Evolutionary conservation across 2,797 vertebrate species (phyloP).

Genomic region (Allobates femoralis): DNA sequence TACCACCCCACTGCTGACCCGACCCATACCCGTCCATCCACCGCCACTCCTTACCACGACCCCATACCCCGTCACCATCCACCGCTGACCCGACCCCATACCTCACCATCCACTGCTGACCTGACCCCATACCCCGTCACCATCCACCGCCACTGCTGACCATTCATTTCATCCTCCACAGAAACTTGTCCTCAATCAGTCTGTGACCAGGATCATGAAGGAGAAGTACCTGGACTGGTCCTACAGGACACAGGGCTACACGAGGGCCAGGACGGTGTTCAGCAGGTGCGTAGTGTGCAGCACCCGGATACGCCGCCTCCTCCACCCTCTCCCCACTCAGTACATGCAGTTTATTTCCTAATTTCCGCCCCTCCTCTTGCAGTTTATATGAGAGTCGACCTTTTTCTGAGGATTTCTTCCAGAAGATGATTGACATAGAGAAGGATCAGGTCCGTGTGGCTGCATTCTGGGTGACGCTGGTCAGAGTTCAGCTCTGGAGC

Average conservation of each 20-base stretch:
- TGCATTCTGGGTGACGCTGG: conserved; percentile 70
- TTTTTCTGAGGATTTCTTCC: conserved; percentile 88
- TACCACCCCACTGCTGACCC: too few relatives aligned
- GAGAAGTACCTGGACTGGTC: conserved; percentile 91
- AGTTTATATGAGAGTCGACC: conserved; percentile 90
- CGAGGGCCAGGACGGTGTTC: conserved; percentile 86
- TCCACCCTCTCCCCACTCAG: not conserved
- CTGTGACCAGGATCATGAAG: conserved; percentile 84
- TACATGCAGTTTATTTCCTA: too few relatives aligned
- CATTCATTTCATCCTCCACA: conserved; percentile 71
- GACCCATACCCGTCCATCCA: too few relatives aligned
- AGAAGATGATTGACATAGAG: conserved; percentile 90
- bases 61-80: not conserved
- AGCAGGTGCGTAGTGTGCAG: conserved; percentile 77
- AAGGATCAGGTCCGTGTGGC: conserved; percentile 85
- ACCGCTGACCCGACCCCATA: too few relatives aligned
- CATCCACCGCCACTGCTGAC: not conserved
- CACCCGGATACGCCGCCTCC: too few relatives aligned
- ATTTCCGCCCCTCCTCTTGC: conserved; percentile 39
- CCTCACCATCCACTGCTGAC: too few relatives aligned
- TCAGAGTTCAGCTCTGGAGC: conserved; percentile 62
- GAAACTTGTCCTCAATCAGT: conserved; percentile 77
- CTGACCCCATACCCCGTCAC: not conserved
- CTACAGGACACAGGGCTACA: conserved; percentile 84
- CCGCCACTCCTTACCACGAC: not conserved